Conservation (phyloP, 2,888 invertebrate genomes). For the Cosmia pyralina region DNA sequence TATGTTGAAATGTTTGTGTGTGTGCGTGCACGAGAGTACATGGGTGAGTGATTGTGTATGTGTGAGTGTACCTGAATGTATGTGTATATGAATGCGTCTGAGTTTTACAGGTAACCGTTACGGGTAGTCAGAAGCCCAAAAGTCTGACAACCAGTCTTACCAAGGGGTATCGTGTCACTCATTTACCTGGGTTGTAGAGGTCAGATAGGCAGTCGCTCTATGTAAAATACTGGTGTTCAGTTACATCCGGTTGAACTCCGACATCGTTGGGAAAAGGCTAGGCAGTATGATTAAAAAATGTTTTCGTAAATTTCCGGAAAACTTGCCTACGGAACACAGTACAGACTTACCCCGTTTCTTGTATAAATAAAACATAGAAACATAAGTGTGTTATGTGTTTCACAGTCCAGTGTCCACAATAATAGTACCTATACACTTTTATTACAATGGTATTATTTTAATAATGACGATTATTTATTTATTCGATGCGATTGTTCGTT, state of each 20-base stretch:
- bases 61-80: no score
- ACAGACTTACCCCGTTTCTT: conserved; percentile 13
- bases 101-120: no score
- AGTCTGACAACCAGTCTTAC: not conserved
- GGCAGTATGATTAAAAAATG: not conserved
- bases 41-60: no score
- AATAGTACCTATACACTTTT: conserved; percentile 48
- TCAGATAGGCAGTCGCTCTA: not conserved
- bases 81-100: no score
- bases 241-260: not conserved
- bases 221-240: not conserved
- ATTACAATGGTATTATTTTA: conserved; percentile 54
- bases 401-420: conserved; percentile 52
- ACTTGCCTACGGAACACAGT: conserved; percentile 19
- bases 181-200: not conserved
- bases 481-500: conserved; percentile 37
- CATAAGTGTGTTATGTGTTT: conserved; percentile 48
- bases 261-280: not conserved
- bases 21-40: no score
- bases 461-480: conserved; percentile 59
- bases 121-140: not conserved
- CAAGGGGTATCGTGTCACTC: not conserved
- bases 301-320: rapidly evolving
- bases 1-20: no score
- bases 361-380: not conserved